phyloP scores from a whole-genome alignment of 2,113 vertebrate genomes.

The Eudyptes chrysolophus region DNA sequence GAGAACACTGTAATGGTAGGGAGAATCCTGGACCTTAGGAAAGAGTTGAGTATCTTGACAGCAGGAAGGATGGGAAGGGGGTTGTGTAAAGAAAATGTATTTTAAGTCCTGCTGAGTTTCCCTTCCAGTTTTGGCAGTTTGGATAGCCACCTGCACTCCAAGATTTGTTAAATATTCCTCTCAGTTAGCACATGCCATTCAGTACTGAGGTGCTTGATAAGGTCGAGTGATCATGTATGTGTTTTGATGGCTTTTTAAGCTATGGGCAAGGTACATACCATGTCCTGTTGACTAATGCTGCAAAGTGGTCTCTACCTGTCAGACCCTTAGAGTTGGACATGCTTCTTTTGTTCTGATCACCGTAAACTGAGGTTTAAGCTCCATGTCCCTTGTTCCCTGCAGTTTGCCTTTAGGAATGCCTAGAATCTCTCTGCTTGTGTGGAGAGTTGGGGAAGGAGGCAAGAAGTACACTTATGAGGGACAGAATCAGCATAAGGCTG shows the following conservation, averaged over 20 bases:
- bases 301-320: neutral
- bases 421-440: neutral
- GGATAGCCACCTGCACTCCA: neutral
- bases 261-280: neutral
- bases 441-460: neutral
- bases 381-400: neutral
- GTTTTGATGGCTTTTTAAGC: neutral
- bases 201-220: neutral
- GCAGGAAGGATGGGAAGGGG: neutral
- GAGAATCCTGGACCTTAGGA: neutral
- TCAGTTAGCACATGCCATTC: neutral
- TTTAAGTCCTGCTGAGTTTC: neutral
- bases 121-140: neutral
- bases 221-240: neutral
- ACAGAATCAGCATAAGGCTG: neutral
- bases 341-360: neutral
- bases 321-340: fast-evolving
- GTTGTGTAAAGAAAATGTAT: neutral
- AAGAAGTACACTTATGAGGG: neutral
- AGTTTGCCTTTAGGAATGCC: neutral
- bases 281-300: neutral
- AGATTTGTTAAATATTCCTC: neutral
- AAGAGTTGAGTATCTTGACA: neutral
- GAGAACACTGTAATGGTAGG: neutral
- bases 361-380: neutral